Evolutionary conservation across 2,113 vertebrate genomes (phyloP), one percentile per base, ranked within the genome.

Genomic region (Apaloderma vittatum): DNA sequence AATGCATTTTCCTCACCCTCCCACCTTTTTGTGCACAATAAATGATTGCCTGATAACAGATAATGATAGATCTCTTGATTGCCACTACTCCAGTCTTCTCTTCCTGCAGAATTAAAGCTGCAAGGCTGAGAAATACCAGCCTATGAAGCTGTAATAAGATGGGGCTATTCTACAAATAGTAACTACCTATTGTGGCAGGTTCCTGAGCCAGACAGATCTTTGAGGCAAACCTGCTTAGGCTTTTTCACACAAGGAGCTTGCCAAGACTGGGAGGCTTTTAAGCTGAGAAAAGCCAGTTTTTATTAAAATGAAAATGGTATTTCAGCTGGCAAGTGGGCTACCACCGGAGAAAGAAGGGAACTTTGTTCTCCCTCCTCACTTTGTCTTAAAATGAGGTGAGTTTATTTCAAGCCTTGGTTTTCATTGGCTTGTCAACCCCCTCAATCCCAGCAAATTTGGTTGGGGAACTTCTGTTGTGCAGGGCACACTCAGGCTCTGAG

Each of bases 381-480:
- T 5, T 27, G 12, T 37, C 34, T 61, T 83, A 61, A 61, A 26
- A 23, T n/a, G 0, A 19, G 2, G 3, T 59, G 2, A 0, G 23
- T 59, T 58, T n/a, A 45, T 9, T 54, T 61, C 1, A 2, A 58
- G 11, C 4, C 21, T 65, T 26, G 3, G 0, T 55, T 74, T 75
- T 68, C 1, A 0, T 81, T 57, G 68, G 8, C 6, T 81, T 62
- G 7, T 49, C 36, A 57, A 37, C 20, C 45, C 7, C 10, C 8
- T 81, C 12, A 49, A 17, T 45, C 19, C 12, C 51, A 37, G 11
- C 2, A 51, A 40, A 12, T 40, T 40, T 40, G 40, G 40, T 40
- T 40, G 40, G 40, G 40, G 40, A 12, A 40, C 40, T 40, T 40
- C 11, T 40, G 40, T 40, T 40, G 40, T 40, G 40, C 40, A 40